Evolutionary conservation across 1,140 invertebrate species (phyloP).

Genomic region (Drosophila punjabiensis): DNA sequence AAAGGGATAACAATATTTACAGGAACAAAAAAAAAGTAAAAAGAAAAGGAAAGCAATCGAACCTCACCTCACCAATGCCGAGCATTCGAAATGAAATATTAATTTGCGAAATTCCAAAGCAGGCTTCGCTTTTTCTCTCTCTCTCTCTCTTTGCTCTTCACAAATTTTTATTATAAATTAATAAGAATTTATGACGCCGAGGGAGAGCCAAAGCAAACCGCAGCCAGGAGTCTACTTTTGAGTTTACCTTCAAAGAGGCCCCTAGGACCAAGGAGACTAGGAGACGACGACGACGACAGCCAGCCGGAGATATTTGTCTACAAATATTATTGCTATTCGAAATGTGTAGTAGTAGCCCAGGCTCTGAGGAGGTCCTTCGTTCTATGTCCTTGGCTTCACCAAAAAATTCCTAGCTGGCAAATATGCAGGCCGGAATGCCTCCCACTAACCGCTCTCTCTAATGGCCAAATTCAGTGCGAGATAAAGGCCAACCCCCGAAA

Average conservation of each 20-base stretch:
- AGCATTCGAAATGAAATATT: slow-evolving; percentile 77
- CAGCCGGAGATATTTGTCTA: slow-evolving; percentile 66
- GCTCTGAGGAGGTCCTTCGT: slow-evolving; percentile 13
- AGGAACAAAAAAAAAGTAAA: not conserved
- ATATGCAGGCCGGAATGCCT: slow-evolving; percentile 54
- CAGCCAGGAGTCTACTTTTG: slow-evolving; percentile 43
- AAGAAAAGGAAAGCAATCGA: not conserved
- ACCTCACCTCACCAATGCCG: slow-evolving; percentile 36
- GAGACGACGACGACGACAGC: slow-evolving; percentile 2
- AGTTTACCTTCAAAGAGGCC: slow-evolving; percentile 51
- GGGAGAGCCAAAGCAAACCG: slow-evolving; percentile 27
- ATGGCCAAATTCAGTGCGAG: slow-evolving; percentile 31
- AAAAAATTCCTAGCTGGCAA: slow-evolving; percentile 61
- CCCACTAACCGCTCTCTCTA: not conserved
- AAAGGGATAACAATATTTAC: slow-evolving; percentile 34
- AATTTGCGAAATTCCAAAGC: slow-evolving; percentile 72
- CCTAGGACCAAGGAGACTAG: not conserved
- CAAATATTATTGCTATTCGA: slow-evolving; percentile 83
- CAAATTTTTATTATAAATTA: slow-evolving; percentile 82
- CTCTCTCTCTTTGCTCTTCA: slow-evolving; percentile 40
- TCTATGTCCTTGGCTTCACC: slow-evolving; percentile 4
- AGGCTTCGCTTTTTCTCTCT: not conserved
- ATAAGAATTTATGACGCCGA: slow-evolving; percentile 77
- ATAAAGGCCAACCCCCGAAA: slow-evolving; percentile 34
- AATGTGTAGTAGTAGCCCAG: slow-evolving; percentile 65